Evolutionary conservation across 2,888 invertebrate genomes (phyloP).

Genomic region (Eupithecia subfuscata): DNA sequence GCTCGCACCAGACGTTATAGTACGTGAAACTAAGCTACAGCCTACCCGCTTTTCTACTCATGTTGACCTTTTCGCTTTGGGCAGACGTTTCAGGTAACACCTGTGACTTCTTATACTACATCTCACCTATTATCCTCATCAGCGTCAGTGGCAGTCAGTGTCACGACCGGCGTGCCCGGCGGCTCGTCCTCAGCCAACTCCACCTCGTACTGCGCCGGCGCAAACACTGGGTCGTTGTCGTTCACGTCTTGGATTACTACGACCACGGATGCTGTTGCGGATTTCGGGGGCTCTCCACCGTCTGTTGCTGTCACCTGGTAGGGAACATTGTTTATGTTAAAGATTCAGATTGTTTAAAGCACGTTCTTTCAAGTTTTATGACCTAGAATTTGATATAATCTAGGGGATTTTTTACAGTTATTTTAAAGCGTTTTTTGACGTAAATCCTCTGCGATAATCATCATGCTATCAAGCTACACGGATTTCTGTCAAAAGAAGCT

Average conservation of each 20-base stretch:
- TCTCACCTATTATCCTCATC: constrained; percentile 90
- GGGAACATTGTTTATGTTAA: neutral
- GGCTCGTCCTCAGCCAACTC: constrained; percentile 95
- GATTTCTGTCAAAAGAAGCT: too few species aligned
- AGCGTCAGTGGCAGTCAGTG: constrained; percentile 94
- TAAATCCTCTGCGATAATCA: too few species aligned
- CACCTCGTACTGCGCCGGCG: constrained; percentile 96
- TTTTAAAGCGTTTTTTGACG: too few species aligned
- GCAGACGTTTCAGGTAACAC: too few species aligned
- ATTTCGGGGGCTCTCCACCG: constrained; percentile 92
- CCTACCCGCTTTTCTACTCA: too few species aligned
- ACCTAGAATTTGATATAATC: too few species aligned
- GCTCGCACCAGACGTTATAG: too few species aligned
- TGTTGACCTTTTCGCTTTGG: too few species aligned
- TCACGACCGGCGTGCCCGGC: constrained; percentile 94
- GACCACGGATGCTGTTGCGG: constrained; percentile 93
- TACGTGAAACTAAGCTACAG: too few species aligned
- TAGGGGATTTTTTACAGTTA: too few species aligned
- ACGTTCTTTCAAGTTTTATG: neutral
- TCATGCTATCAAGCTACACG: too few species aligned
- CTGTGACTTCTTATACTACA: too few species aligned
- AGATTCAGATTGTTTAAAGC: neutral
- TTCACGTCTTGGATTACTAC: constrained; percentile 97
- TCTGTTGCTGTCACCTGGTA: constrained; percentile 91
- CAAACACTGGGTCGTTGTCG: constrained; percentile 97